Base-by-base conservation (phyloP, 1,140 invertebrate species). In the Goniozus legneri region DNA sequence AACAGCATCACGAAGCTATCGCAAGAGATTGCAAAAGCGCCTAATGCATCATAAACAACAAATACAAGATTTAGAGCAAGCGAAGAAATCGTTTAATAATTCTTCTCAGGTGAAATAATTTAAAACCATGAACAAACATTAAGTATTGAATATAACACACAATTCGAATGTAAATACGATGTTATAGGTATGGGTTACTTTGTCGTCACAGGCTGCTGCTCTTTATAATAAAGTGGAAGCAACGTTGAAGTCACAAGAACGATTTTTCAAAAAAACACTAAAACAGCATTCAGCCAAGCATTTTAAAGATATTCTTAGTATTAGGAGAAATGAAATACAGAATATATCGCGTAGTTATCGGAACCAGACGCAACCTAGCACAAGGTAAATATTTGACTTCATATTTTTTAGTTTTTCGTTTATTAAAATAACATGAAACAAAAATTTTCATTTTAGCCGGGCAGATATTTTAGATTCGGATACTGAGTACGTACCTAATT, bases 11-110 rank as follows among this genome's bases (percentile, higher is more conserved):
- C 52, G 77, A 60, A 63, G 71, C 67, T 85, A 84, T 60, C 77
- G 84, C 10, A 79, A 85, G 48, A 86, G 84, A 60, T 73, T 88
- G 40, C 84, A 88, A 58, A 87, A 87, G 64, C 80, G 85, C 44
- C 69, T 88, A 14, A 78, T 87, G 62, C 81, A 83, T 55, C 81
- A 83, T 54, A 84, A 84, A 62, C 83, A 87, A 57, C 84, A 87
- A 52, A 72, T 88, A 47, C 83, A 86, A 49, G 85, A 88, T 53
- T 64, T 88, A 16, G 84, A 84, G 51, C 77, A 78, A 44, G 76
- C 79, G 0, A 81, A 81, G 52, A 82, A 86, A 61, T 75, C 73
- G 33, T 77, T 80, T 37, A 68, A 80, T 24, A 67, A 78, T 3
- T 78, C 78, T n/a, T 77, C 79, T 37, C 80, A 82, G 69, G 78